Base-by-base conservation (phyloP, 2,888 invertebrate genomes). In the Heteropelma amictum region DNA sequence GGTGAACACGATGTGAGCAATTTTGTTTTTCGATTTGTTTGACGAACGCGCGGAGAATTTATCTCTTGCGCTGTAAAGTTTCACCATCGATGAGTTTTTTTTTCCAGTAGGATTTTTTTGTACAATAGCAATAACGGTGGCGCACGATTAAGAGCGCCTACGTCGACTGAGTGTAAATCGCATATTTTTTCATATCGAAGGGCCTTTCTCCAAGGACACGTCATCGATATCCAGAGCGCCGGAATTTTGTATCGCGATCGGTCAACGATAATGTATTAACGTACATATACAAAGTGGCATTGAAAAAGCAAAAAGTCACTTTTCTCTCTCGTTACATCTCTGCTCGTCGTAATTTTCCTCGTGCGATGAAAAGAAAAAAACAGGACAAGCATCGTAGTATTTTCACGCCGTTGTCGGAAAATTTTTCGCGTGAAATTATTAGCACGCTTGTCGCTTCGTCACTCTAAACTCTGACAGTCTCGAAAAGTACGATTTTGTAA, bases 111-210 rank as follows among this genome's bases (percentile, higher is more conserved):
- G 33, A 5, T 64, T n/a, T 49, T 28, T 60, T 74, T 60, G 60
- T 74, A 70, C 45, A 47, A 70, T 54, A 70, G 70, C 74, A 74
- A 74, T 74, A 74, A 74, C n/a, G 60, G 21, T 69, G 3, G 4
- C 10, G 12, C 21, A 42, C 40, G 17, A 19, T 7, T 30, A 17
- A 12, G 21, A 26, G 53, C 70, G 54, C 53, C 58, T 28, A 30
- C 65, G 47, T 21, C 45, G 70, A 74, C 70, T 74, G 74, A 74
- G 65, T 74, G 65, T 70, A 70, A 65, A 70, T 65, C 38, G 45
- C 49, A 38, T 74, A 74, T 74, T 74, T 74, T 65, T 74, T 45
- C 61, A n/a, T 49, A 61, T 49, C 38, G 61, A 61, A 61, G 33
- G 21, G 58, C 21, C 58, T n/a, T n/a, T n/a, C 42, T 12, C 8